Evolutionary conservation across 2,797 vertebrate species (phyloP).

Genomic region (Neoniphon sammara): DNA sequence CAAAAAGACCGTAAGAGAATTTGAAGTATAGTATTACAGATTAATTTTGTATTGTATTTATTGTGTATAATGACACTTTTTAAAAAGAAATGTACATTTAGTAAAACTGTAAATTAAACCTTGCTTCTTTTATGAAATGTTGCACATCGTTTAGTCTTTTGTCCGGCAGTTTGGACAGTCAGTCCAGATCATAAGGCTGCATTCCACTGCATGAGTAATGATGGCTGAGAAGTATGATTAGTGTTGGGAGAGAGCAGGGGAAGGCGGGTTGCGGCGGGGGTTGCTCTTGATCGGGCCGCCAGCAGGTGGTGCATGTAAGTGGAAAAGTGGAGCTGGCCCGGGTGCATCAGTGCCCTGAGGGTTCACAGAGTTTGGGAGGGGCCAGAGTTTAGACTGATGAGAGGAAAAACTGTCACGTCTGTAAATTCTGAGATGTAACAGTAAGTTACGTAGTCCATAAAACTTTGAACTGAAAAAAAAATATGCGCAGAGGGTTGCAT

Average conservation of each 20-base stretch:
- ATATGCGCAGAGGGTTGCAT: constrained; percentile 1
- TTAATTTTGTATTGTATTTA: constrained; percentile 99
- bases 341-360: not conserved
- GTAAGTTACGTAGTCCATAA: not conserved
- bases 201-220: constrained; percentile 44
- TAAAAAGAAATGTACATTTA: constrained; percentile 99
- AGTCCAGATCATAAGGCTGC: not conserved
- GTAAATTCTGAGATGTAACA: constrained; percentile 29
- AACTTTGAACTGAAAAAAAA: not conserved
- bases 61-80: constrained; percentile 99
- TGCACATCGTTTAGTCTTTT: constrained; percentile 36
- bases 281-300: constrained; percentile 54
- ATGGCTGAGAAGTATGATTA: constrained; percentile 18
- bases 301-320: constrained; percentile 76
- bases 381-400: constrained; percentile 32
- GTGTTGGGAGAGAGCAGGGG: constrained; percentile 11
- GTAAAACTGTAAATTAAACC: constrained; percentile 99
- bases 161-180: constrained; percentile 6
- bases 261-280: constrained; percentile 1
- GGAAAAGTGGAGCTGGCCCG: constrained; percentile 31
- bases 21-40: constrained; percentile 97
- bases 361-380: constrained; percentile 51
- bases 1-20: constrained; percentile 87
- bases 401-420: constrained; percentile 34
- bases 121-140: constrained; percentile 91